A percentile compares a stretch with the other conserved stretches of the same genome.
These are phyloP conservation scores for Nemotelus pantherinus DNA, from an alignment of 2,888 invertebrate species.

Conservation along the genomic window DNA sequence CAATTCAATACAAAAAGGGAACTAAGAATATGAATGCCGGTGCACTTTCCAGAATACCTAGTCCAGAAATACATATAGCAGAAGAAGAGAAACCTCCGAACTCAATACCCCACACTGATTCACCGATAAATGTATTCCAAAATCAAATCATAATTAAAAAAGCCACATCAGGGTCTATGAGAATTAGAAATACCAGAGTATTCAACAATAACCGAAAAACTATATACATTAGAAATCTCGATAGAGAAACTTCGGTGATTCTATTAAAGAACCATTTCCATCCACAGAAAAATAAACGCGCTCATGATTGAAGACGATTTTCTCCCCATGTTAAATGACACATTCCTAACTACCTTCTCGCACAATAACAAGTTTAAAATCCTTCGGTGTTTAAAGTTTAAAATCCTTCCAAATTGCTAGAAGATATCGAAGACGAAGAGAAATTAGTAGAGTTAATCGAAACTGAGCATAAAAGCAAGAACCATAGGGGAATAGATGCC, in stretches of 20 bases:
- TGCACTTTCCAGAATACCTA: constrained; percentile 49
- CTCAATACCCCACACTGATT: constrained; percentile 48
- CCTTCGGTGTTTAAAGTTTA: too few species aligned
- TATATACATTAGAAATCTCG: constrained; percentile 23
- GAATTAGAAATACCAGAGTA: constrained; percentile 20
- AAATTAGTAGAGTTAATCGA: constrained; percentile 1
- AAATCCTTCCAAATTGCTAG: neutral
- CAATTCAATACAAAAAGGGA: constrained; percentile 16
- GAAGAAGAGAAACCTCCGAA: constrained; percentile 46
- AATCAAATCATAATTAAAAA: constrained; percentile 45
- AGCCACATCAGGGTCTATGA: neutral
- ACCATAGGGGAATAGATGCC: neutral
- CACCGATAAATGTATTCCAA: constrained; percentile 50
- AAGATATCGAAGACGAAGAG: constrained; percentile 10
- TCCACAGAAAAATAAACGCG: constrained; percentile 17
- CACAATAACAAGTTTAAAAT: neutral
- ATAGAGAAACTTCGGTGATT: constrained; percentile 22
- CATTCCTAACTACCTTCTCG: neutral
- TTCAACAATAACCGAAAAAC: constrained; percentile 24
- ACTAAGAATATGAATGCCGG: neutral
- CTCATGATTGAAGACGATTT: constrained; percentile 3
- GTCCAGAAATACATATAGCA: neutral
- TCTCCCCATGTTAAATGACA: neutral
- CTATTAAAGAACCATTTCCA: constrained; percentile 46
- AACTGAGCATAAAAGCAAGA: constrained; percentile 9